Conservation (phyloP, 2,797 vertebrate species). For the Pipistrellus pipistrellus region DNA sequence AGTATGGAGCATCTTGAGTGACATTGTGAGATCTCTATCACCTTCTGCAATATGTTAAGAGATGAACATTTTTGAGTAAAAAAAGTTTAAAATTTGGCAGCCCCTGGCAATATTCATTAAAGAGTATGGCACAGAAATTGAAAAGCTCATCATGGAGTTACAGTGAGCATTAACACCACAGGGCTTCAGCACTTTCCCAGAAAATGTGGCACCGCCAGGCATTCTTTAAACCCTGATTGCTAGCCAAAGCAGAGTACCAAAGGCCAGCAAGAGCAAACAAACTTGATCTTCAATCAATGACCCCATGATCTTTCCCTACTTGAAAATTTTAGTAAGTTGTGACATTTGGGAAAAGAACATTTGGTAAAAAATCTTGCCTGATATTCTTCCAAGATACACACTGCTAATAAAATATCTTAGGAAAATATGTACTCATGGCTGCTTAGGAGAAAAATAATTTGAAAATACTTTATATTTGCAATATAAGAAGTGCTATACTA, state of each 20-base stretch:
- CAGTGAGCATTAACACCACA: neutral
- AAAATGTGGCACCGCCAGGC: conserved; percentile 51
- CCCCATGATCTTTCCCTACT: conserved; percentile 39
- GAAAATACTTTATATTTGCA: neutral
- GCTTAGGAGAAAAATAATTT: neutral
- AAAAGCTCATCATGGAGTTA: neutral
- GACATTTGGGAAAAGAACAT: conserved; percentile 46
- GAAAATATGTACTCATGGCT: neutral
- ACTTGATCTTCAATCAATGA: conserved; percentile 50
- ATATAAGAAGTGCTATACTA: neutral
- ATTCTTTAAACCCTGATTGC: neutral
- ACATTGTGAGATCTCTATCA: neutral
- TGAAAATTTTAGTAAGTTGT: conserved; percentile 60
- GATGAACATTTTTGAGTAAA: neutral
- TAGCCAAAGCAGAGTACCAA: conserved; percentile 63
- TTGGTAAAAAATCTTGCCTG: conserved; percentile 28
- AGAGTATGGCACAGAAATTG: neutral
- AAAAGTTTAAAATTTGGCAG: conserved; percentile 40
- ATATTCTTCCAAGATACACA: neutral
- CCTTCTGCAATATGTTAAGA: conserved; percentile 59
- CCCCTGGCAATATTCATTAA: conserved; percentile 45
- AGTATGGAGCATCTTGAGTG: neutral
- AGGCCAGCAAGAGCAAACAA: conserved; percentile 55
- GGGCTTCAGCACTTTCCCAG: neutral
- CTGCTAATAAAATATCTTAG: neutral